A percentile compares a stretch with the other conserved stretches of the same genome.
Conservation (phyloP, 2,797 vertebrate species). For the Octomys mimax region DNA sequence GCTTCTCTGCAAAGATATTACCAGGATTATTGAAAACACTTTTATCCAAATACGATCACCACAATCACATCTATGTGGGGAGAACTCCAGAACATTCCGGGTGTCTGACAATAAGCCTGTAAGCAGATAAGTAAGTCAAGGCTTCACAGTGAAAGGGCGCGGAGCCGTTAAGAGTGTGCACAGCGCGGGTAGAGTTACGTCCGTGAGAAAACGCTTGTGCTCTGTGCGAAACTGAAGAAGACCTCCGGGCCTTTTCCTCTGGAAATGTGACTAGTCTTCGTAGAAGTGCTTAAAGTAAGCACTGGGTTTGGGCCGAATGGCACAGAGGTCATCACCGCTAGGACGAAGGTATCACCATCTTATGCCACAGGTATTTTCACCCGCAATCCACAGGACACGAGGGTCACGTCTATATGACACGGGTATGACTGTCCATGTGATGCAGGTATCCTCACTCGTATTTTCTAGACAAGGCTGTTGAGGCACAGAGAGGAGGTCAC, state of each 20-base stretch:
- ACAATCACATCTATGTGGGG: not conserved
- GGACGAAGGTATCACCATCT: not conserved
- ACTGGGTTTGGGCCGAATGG: not conserved
- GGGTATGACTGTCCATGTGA: too few species aligned
- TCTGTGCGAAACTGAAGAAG: not conserved
- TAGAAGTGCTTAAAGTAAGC: not conserved
- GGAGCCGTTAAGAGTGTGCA: not conserved
- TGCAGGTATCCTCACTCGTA: not conserved
- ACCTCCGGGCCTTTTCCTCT: not conserved
- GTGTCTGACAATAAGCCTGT: not conserved
- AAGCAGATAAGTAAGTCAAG: not conserved
- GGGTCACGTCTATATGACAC: too few species aligned
- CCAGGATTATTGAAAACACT: constrained; percentile 15
- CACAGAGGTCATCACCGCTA: not conserved
- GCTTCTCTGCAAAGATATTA: not conserved
- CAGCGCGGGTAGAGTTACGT: not conserved
- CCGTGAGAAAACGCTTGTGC: not conserved
- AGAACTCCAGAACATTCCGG: constrained; percentile 42
- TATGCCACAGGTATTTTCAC: not conserved
- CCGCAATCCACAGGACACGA: too few species aligned
- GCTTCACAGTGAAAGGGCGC: not conserved
- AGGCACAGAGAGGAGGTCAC: not conserved
- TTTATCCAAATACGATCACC: not conserved
- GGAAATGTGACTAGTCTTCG: constrained; percentile 1
- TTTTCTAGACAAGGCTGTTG: not conserved